Evolutionary conservation across 2,888 invertebrate species (phyloP).

Genomic region (Erebia ligea): DNA sequence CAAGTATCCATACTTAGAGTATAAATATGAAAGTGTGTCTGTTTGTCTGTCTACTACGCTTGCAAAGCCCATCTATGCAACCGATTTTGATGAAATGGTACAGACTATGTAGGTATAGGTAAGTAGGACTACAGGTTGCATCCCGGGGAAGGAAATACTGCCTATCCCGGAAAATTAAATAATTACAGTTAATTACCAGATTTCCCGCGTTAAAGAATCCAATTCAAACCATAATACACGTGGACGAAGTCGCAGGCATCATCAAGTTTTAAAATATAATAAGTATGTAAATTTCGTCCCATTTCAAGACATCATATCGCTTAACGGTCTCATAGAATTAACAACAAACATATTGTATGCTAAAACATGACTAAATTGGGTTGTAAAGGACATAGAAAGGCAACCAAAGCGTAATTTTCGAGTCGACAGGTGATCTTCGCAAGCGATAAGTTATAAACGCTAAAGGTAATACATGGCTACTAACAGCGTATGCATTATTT

Average conservation of each 20-base stretch:
- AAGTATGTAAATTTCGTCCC: not conserved
- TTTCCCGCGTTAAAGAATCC: too few species aligned
- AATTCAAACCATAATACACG: too few species aligned
- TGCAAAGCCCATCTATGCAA: too few species aligned
- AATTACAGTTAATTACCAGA: too few species aligned
- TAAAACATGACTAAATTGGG: constrained; percentile 28
- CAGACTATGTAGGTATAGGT: too few species aligned
- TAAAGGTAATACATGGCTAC: constrained; percentile 34
- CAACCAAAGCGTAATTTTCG: constrained; percentile 28
- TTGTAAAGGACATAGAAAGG: constrained; percentile 36
- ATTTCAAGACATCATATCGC: constrained; percentile 23
- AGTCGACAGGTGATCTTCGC: constrained; percentile 31
- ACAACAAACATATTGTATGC: constrained; percentile 30
- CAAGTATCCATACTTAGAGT: not conserved
- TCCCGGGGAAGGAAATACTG: too few species aligned
- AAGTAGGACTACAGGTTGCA: too few species aligned
- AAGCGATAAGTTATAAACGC: constrained; percentile 32
- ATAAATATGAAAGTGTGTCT: too few species aligned
- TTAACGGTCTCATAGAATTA: constrained; percentile 22
- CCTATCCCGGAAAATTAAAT: too few species aligned
- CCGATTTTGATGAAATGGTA: too few species aligned
- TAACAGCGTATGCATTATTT: constrained; percentile 37
- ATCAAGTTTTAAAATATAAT: not conserved
- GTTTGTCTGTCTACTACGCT: too few species aligned
- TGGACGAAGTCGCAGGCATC: too few species aligned